phyloP scores from a whole-genome alignment of 2,888 invertebrate species.

The Aporophyla nigra region DNA sequence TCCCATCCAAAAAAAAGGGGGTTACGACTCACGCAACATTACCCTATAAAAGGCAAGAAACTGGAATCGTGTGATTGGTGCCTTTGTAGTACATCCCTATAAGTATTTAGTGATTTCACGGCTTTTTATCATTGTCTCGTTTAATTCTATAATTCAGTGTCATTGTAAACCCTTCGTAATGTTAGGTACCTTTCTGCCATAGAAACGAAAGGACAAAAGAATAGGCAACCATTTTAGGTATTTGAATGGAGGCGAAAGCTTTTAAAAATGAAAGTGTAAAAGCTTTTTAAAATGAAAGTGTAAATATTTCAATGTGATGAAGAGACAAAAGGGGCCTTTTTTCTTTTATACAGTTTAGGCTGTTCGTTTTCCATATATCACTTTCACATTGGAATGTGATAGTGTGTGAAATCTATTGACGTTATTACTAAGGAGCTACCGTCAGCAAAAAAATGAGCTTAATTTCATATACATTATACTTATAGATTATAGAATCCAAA shows the following conservation, averaged over 20 bases:
- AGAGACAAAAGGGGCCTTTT: neutral
- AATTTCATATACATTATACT: conserved; percentile 1
- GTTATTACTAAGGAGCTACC: neutral
- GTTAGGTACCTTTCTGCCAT: neutral
- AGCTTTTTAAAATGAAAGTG: conserved; percentile 7
- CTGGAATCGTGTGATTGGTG: too few species aligned
- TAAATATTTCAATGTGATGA: conserved; percentile 9
- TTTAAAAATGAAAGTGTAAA: conserved; percentile 8
- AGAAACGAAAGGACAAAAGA: conserved; percentile 4
- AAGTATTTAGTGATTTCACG: neutral
- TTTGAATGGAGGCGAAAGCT: conserved; percentile 9
- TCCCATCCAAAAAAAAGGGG: too few species aligned
- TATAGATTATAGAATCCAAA: neutral
- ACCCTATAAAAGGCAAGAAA: too few species aligned
- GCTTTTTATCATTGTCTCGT: neutral
- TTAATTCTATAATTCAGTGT: neutral
- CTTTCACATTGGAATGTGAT: conserved; percentile 5
- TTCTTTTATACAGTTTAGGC: neutral
- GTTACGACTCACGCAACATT: too few species aligned
- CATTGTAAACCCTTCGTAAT: neutral
- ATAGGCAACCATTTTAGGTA: neutral
- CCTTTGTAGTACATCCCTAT: too few species aligned
- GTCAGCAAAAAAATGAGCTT: neutral
- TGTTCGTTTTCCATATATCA: neutral
- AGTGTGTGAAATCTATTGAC: neutral